phyloP scores from a whole-genome alignment of 1,140 invertebrate genomes.

The Scylla paramamosain region DNA sequence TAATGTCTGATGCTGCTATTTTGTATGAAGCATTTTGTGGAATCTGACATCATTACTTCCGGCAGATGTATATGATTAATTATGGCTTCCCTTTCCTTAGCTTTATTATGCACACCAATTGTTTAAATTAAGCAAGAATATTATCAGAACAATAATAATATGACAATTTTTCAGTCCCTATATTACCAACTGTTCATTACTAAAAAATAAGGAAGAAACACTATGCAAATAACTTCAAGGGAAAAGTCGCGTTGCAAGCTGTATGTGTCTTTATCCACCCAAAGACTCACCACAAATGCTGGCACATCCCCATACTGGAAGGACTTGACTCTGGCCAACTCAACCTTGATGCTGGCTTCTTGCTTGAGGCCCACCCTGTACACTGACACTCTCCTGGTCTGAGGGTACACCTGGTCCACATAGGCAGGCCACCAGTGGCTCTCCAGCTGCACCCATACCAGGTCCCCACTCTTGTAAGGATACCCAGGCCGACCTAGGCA shows the following conservation, averaged over 20 bases:
- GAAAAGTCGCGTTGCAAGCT: too few relatives aligned
- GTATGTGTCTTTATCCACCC: too few relatives aligned
- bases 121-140: not conserved
- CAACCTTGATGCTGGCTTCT: not conserved
- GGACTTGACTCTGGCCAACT: not conserved
- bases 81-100: too few relatives aligned
- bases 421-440: conserved; percentile 23
- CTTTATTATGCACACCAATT: too few relatives aligned
- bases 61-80: too few relatives aligned
- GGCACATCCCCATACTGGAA: conserved; percentile 39
- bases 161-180: conserved; percentile 17
- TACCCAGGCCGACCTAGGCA: not conserved
- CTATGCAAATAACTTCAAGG: too few relatives aligned
- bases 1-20: too few relatives aligned
- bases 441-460: conserved; percentile 27
- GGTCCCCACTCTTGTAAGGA: conserved; percentile 31
- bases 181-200: too few relatives aligned
- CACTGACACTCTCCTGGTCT: not conserved
- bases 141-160: not conserved
- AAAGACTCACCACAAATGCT: conserved; percentile 46
- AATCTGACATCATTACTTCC: too few relatives aligned
- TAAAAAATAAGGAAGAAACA: too few relatives aligned
- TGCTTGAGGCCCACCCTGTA: conserved; percentile 33
- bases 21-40: too few relatives aligned
- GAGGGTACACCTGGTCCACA: not conserved